These are phyloP conservation scores for Aplysia californica DNA, from an alignment of 1,140 invertebrate species.

Conservation along the genomic window DNA sequence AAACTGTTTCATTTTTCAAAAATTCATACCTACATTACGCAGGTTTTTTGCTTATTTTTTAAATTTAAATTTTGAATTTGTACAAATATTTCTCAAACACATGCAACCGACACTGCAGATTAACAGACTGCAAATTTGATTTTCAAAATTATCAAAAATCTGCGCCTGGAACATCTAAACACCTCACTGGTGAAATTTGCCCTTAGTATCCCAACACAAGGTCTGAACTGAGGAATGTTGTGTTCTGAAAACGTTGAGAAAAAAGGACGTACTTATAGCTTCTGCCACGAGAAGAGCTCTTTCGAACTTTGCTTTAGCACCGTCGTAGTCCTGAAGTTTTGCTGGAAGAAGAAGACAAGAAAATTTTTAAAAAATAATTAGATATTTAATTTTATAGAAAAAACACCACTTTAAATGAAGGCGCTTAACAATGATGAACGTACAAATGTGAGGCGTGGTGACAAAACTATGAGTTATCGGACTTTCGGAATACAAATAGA, in stretches of 20 bases:
- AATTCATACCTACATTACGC: too few species aligned
- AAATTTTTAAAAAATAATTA: not conserved
- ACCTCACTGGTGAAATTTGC: not conserved
- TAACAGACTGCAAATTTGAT: too few species aligned
- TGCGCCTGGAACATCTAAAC: not conserved
- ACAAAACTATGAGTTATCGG: too few species aligned
- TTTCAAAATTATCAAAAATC: not conserved
- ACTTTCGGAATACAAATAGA: not conserved
- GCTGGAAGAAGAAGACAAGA: not conserved
- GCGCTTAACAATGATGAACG: too few species aligned
- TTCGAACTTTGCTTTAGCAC: not conserved
- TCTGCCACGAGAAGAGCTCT: not conserved
- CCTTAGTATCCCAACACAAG: not conserved
- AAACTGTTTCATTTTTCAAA: too few species aligned
- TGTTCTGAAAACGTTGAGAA: too few species aligned
- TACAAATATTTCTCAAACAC: too few species aligned
- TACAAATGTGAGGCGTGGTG: too few species aligned
- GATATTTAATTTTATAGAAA: not conserved
- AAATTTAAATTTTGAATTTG: too few species aligned
- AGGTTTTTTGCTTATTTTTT: too few species aligned
- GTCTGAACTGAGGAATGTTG: too few species aligned
- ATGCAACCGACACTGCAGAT: too few species aligned
- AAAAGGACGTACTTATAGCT: not conserved
- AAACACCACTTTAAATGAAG: not conserved
- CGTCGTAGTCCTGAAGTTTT: not conserved